These are phyloP conservation scores for Tortrix viridana DNA, from an alignment of 2,888 invertebrate genomes.

Conservation along the genomic window DNA sequence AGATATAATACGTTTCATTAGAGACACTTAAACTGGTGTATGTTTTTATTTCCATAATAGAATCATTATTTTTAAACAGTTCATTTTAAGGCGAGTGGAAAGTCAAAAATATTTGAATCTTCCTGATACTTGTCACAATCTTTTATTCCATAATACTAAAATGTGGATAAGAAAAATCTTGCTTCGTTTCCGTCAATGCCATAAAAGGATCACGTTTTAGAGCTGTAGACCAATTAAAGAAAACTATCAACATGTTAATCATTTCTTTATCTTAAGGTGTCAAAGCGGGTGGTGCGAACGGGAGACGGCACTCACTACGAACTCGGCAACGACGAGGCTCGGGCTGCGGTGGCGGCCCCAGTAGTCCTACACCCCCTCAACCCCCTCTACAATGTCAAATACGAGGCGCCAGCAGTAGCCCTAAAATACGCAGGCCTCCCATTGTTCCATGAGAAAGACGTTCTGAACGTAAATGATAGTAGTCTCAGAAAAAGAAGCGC, in stretches of 20 bases:
- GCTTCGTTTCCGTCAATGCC: too few species aligned
- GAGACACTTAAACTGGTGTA: too few species aligned
- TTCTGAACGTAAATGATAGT: conserved; percentile 46
- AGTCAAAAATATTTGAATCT: too few species aligned
- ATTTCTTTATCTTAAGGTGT: conserved; percentile 60
- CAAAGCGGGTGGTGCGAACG: conserved; percentile 83
- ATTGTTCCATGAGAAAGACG: conserved; percentile 65
- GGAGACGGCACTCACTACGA: conserved; percentile 87
- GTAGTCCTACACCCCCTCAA: conserved; percentile 72
- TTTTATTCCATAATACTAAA: too few species aligned
- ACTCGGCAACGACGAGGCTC: conserved; percentile 71
- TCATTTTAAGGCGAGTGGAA: too few species aligned
- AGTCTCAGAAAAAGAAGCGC: conserved; percentile 34
- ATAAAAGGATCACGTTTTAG: too few species aligned
- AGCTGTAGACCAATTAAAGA: too few species aligned
- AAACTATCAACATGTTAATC: background rate
- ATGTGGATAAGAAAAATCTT: too few species aligned
- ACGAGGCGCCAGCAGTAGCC: conserved; percentile 55
- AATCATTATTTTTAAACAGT: too few species aligned
- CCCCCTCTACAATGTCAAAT: conserved; percentile 64
- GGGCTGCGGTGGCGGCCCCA: conserved; percentile 57
- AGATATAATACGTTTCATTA: too few species aligned
- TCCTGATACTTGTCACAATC: too few species aligned
- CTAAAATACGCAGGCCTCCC: conserved; percentile 66
- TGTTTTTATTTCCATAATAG: too few species aligned